A percentile compares a stretch with the other conserved stretches of the same genome.
These are phyloP conservation scores for Margaritifera margaritifera DNA, from an alignment of 2,888 invertebrate genomes.

Conservation along the genomic window DNA sequence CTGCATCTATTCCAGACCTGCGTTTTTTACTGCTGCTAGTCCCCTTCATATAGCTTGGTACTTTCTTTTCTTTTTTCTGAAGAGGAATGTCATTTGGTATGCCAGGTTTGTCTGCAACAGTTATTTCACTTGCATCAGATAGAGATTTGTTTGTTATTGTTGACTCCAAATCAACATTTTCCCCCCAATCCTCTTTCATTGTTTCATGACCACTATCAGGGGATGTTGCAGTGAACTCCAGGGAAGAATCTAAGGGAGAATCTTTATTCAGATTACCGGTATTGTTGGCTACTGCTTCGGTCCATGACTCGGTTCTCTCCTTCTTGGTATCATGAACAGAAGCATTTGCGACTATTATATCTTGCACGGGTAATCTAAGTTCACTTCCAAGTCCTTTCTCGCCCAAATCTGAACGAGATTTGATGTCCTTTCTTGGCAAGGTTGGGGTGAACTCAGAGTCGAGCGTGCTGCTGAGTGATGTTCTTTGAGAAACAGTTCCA, in stretches of 20 bases:
- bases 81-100: background rate
- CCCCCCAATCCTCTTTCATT: slow-evolving; percentile 60
- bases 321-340: slow-evolving; percentile 57
- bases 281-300: slow-evolving; percentile 51
- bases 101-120: slow-evolving; percentile 2
- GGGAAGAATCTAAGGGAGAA: slow-evolving; percentile 43
- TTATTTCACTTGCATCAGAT: slow-evolving; percentile 7
- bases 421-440: slow-evolving; percentile 30
- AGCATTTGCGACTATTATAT: slow-evolving; percentile 41
- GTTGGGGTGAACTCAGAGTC: slow-evolving; percentile 62
- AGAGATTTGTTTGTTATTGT: slow-evolving; percentile 24
- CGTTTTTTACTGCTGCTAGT: slow-evolving; percentile 51
- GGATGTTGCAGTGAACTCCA: slow-evolving; percentile 49
- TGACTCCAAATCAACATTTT: slow-evolving; percentile 38
- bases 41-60: slow-evolving; percentile 62
- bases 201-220: slow-evolving; percentile 59
- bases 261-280: slow-evolving; percentile 41
- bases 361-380: slow-evolving; percentile 16
- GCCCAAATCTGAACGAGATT: background rate
- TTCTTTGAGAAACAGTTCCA: slow-evolving; percentile 66
- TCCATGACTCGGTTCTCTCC: slow-evolving; percentile 63
- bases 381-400: slow-evolving; percentile 5
- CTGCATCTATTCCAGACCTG: background rate
- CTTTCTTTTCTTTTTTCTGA: slow-evolving; percentile 38
- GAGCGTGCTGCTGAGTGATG: slow-evolving; percentile 68